These are phyloP conservation scores for Tribolium madens DNA, from an alignment of 1,140 invertebrate species.

Conservation along the genomic window DNA sequence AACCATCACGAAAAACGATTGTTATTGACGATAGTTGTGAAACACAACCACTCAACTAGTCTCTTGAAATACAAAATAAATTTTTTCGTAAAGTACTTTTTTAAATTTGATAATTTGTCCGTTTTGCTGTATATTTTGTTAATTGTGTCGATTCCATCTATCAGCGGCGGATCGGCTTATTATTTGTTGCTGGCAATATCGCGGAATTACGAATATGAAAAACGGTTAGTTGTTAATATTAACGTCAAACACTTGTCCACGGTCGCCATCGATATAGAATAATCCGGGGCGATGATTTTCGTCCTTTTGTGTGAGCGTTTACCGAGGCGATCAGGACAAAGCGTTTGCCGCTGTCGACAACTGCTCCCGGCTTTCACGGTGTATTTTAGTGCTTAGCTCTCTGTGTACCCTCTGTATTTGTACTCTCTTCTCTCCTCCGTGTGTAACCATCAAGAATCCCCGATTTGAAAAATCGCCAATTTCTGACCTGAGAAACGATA, in stretches of 20 bases:
- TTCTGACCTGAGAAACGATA: not conserved
- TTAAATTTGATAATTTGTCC: too few relatives aligned
- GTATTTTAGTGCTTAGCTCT: conserved; percentile 59
- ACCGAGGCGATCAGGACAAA: conserved; percentile 57
- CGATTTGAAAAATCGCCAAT: conserved; percentile 5
- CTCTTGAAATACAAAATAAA: too few relatives aligned
- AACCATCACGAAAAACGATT: too few relatives aligned
- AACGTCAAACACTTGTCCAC: conserved; percentile 56
- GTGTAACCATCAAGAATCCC: conserved; percentile 9
- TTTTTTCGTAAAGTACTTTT: too few relatives aligned
- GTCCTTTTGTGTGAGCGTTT: conserved; percentile 58
- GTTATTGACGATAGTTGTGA: too few relatives aligned
- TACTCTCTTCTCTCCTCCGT: conserved; percentile 4
- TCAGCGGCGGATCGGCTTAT: conserved; percentile 40
- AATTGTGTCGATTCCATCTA: conserved; percentile 9
- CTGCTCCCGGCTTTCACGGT: conserved; percentile 57
- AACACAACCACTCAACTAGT: too few relatives aligned
- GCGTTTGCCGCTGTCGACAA: conserved; percentile 55
- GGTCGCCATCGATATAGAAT: conserved; percentile 51
- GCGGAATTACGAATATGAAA: conserved; percentile 48
- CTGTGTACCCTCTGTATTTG: conserved; percentile 50
- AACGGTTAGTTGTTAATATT: conserved; percentile 55
- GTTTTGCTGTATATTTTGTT: conserved; percentile 23
- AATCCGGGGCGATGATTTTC: conserved; percentile 54
- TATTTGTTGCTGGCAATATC: conserved; percentile 52